Evolutionary conservation across 2,888 invertebrate species (phyloP), one percentile per base, ranked within the genome.

Genomic region (Dascillus cervinus): DNA sequence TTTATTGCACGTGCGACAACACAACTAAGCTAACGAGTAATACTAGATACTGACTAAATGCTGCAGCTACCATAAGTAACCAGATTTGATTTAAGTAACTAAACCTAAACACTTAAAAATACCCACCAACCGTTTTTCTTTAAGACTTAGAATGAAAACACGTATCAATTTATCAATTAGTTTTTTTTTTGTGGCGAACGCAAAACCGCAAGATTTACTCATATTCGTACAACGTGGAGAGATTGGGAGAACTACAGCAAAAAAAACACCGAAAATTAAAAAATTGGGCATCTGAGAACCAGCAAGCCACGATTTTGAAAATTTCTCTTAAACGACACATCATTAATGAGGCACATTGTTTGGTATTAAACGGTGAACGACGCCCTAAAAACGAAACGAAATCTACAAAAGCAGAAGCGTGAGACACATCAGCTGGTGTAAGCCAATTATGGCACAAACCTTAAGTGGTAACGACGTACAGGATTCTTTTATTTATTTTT

Each of bases 1-100:
- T n/a, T n/a, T 62, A 62, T 64, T 64, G 64, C 64, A 63, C 61
- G 53, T 58, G 53, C 47, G 52, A 52, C 27, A 35, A 38, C 55
- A 57, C 52, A 55, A 56, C 49, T 55, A 50, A 51, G 39, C 43
- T 44, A 37, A 26, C 48, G 32, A 32, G 49, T 58, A 58, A 58
- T 61, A 62, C 57, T 58, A 58, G 43, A 41, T 57, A 60, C 49
- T 57, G 60, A 64, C 62, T 62, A 62, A 64, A 64, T 59, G 60
- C 61, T 60, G 59, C 60, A 46, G 41, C 41, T 40, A 41, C 34
- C 46, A 58, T 61, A 62, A 63, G 61, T 62, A 59, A 56, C 53
- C 46, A 51, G 51, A 50, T 55, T n/a, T n/a, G n/a, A n/a, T n/a
- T n/a, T n/a, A 55, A 52, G 41, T 45, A 41, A 43, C 35, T 23